Evolutionary conservation across 2,797 vertebrate species (phyloP), one percentile per base, ranked within the genome.

Genomic region (Morelia viridis): DNA sequence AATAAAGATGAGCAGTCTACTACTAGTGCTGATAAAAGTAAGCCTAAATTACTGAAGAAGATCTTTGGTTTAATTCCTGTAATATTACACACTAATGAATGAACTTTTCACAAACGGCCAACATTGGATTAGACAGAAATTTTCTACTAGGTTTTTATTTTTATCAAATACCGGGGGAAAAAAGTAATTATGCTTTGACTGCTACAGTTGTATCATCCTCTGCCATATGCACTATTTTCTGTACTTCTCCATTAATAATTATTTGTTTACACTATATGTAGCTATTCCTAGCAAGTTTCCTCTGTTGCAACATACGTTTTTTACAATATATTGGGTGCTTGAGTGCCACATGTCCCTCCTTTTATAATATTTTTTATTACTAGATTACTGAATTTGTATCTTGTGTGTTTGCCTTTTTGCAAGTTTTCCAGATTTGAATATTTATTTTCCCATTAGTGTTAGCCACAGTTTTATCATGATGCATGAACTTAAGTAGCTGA

Each of bases 121-220:
- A 15, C 19, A 57, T 57, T 56, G 6, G 24, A 28, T 62, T n/a
- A 64, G 24, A 3, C 41, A 50, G 35, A 46, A 60, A 35, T 71
- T 71, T 76, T 76, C 65, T 83, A n/a, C n/a, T 62, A 35, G n/a
- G 17, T 24, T 92, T 62, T 87, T 80, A n/a, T 91, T 50, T 88
- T 61, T 58, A 84, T 90, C 24, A 53, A 86, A n/a, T 68, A 41
- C 5, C 46, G n/a, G 53, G 31, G 26, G 31, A 58, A 11, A 35
- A 1, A 28, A 60, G 5, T 24, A 86, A 53, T 89, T 17, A n/a
- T 31, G 35, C 8, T 31, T 71, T 31, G 35, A 60, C n/a, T 92
- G 53, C 64, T 85, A 22, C 19, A 53, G 8, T 56, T 5, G 86
- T 53, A 60, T 24, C 19, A 19, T 76, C 56, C 26, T 89, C 26